Evolutionary conservation across 1,140 invertebrate genomes (phyloP).

Genomic region (Drosophila malerkotliana): DNA sequence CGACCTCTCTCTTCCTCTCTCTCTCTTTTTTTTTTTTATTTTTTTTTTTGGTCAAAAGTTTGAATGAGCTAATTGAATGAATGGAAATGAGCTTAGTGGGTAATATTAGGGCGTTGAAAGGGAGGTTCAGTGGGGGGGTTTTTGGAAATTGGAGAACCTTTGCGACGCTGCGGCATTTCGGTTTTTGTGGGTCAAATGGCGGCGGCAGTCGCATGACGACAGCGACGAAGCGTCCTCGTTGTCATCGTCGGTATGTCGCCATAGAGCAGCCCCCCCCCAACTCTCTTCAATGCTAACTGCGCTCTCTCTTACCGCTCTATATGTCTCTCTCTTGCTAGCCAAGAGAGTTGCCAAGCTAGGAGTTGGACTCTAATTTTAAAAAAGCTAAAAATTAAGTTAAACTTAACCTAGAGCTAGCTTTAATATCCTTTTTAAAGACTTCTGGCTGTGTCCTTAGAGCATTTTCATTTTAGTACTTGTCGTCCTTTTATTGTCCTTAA

Average conservation of each 20-base stretch:
- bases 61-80: slow-evolving; percentile 54
- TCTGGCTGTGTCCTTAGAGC: slow-evolving; percentile 3
- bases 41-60: slow-evolving; percentile 22
- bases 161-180: slow-evolving; percentile 52
- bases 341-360: not conserved
- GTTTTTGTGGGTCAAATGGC: slow-evolving; percentile 66
- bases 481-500: slow-evolving; percentile 39
- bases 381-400: too few relatives aligned
- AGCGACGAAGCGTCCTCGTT: slow-evolving; percentile 28
- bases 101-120: not conserved
- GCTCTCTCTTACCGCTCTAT: not conserved
- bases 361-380: not conserved
- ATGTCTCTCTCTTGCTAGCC: not conserved
- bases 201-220: slow-evolving; percentile 39
- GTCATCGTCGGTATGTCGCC: slow-evolving; percentile 46
- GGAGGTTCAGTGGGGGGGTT: not conserved
- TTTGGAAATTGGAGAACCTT: slow-evolving; percentile 18
- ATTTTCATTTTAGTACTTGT: slow-evolving; percentile 29
- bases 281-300: not conserved
- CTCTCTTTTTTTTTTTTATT: not conserved
- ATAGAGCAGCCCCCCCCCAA: not conserved
- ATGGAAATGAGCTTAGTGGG: slow-evolving; percentile 35
- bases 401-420: too few relatives aligned
- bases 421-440: too few relatives aligned
- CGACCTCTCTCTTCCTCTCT: slow-evolving; percentile 12